Evolutionary conservation across 2,797 vertebrate species (phyloP).

Genomic region (Aselliscus stoliczkanus): DNA sequence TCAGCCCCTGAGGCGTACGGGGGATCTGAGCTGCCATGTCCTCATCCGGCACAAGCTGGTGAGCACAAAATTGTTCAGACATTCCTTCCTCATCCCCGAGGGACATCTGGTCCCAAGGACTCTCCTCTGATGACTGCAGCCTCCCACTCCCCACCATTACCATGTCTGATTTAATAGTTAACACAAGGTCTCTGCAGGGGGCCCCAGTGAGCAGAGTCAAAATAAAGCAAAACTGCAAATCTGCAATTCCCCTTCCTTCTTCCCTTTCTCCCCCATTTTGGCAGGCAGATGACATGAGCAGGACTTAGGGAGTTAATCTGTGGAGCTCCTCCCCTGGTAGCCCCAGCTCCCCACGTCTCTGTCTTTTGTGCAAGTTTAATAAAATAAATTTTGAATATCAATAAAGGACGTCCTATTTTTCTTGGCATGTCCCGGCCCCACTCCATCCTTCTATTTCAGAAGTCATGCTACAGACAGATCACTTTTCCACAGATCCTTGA

Average conservation of each 20-base stretch:
- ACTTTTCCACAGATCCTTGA: conserved; percentile 92
- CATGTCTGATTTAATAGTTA: conserved; percentile 69
- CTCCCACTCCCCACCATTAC: neutral
- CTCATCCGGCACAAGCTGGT: conserved; percentile 48
- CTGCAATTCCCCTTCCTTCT: neutral
- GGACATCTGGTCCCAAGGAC: conserved; percentile 34
- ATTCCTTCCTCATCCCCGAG: neutral
- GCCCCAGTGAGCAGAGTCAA: conserved; percentile 51
- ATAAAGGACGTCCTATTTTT: conserved; percentile 95
- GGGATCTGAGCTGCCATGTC: neutral
- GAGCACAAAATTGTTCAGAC: conserved; percentile 48
- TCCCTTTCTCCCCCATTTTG: neutral
- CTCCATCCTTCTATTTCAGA: conserved; percentile 81
- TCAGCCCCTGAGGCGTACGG: neutral
- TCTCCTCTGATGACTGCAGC: conserved; percentile 13
- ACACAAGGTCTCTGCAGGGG: conserved; percentile 42
- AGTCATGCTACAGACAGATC: conserved; percentile 90
- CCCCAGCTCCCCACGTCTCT: conserved; percentile 72
- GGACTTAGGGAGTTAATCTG: conserved; percentile 75
- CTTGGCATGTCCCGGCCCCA: conserved; percentile 88
- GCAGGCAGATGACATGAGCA: neutral
- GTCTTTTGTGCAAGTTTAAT: conserved; percentile 91
- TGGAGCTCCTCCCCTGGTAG: conserved; percentile 77
- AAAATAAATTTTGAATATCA: conserved; percentile 96
- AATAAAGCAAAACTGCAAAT: neutral